Evolutionary conservation across 2,888 invertebrate species (phyloP).

Genomic region (Calliscelio sp.): DNA sequence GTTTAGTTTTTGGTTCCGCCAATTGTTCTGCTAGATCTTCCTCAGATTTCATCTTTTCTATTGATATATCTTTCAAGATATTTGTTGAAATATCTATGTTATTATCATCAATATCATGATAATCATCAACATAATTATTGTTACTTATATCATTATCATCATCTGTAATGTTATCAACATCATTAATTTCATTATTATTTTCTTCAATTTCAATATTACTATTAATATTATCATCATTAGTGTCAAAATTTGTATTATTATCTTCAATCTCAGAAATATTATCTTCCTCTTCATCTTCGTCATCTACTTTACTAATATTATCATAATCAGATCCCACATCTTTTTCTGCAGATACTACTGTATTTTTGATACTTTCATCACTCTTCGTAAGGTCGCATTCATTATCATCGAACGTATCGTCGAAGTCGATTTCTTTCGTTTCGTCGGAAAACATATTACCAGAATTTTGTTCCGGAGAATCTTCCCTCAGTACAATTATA

Average conservation of each 20-base stretch:
- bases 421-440: constrained; percentile 23
- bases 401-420: constrained; percentile 68
- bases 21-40: constrained; percentile 51
- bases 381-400: constrained; percentile 46
- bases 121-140: too few relatives aligned
- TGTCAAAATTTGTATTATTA: too few relatives aligned
- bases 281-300: constrained; percentile 12
- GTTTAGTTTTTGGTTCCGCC: constrained; percentile 40
- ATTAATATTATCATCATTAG: too few relatives aligned
- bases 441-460: constrained; percentile 41
- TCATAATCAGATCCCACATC: neutral
- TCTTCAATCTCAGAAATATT: too few relatives aligned
- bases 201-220: neutral
- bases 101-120: neutral
- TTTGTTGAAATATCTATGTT: neutral
- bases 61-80: constrained; percentile 2
- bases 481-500: neutral
- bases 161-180: too few relatives aligned
- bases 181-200: too few relatives aligned
- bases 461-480: constrained; percentile 1
- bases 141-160: too few relatives aligned
- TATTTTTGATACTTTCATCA: neutral
- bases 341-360: constrained; percentile 7
- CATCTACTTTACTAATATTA: too few relatives aligned
- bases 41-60: constrained; percentile 15